Percentiles rank a stretch among this genome's conserved stretches.
Evolutionary conservation across 2,888 invertebrate genomes (phyloP).

Genomic region (Cheilosia vulpina): DNA sequence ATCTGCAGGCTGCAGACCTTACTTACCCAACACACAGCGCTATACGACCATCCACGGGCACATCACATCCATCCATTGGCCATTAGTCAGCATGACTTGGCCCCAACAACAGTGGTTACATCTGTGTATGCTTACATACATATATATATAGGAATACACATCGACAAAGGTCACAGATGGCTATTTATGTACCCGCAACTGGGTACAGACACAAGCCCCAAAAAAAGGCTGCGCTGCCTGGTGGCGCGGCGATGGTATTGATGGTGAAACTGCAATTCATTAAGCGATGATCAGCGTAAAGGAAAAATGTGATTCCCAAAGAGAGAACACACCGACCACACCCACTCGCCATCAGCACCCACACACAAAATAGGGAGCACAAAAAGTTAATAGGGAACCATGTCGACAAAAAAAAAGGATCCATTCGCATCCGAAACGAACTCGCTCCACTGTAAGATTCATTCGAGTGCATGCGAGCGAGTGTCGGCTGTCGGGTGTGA

Average conservation of each 20-base stretch:
- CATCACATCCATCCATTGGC: slow-evolving; percentile 66
- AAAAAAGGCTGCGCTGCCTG: slow-evolving; percentile 22
- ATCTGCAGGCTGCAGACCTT: slow-evolving; percentile 31
- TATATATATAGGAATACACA: slow-evolving; percentile 5
- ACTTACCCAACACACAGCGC: slow-evolving; percentile 35
- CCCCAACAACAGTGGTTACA: slow-evolving; percentile 1
- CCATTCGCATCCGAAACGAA: slow-evolving; percentile 39
- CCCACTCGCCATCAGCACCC: slow-evolving; percentile 11
- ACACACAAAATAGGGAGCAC: slow-evolving; percentile 23
- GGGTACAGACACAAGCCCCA: slow-evolving; percentile 37
- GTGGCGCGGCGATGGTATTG: slow-evolving; percentile 29
- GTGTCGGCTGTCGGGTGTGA: slow-evolving; percentile 33
- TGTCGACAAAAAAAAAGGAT: slow-evolving; percentile 12
- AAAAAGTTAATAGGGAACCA: slow-evolving; percentile 56
- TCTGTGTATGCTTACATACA: neutral
- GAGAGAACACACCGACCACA: slow-evolving; percentile 38
- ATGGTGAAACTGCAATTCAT: slow-evolving; percentile 66
- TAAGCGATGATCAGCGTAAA: slow-evolving; percentile 61
- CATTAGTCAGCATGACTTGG: slow-evolving; percentile 60
- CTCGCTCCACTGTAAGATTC: slow-evolving; percentile 30
- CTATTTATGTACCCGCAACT: slow-evolving; percentile 23
- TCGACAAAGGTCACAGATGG: slow-evolving; percentile 65
- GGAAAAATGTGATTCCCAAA: slow-evolving; percentile 36
- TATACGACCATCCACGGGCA: slow-evolving; percentile 10
- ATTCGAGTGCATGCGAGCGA: slow-evolving; percentile 60